Evolutionary conservation across 2,888 invertebrate species (phyloP).

Genomic region (Cantharis flavilabris): DNA sequence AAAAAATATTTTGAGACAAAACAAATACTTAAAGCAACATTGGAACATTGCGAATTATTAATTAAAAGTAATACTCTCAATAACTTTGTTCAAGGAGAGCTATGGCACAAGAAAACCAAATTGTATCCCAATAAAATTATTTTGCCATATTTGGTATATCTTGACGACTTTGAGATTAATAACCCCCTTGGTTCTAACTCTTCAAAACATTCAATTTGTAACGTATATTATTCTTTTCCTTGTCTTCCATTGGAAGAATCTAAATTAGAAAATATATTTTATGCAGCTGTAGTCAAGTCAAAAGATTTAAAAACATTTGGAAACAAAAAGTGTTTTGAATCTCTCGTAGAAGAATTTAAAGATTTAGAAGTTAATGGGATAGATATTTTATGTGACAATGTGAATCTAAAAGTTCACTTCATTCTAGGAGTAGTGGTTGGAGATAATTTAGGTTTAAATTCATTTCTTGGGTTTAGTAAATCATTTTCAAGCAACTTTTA

Average conservation of each 20-base stretch:
- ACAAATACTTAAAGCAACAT: conserved; percentile 12
- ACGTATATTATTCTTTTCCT: conserved; percentile 37
- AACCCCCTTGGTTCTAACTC: conserved; percentile 37
- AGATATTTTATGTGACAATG: background rate
- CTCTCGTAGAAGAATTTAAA: background rate
- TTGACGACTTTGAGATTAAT: conserved; percentile 40
- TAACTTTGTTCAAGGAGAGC: conserved; percentile 35
- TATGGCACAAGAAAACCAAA: conserved; percentile 34
- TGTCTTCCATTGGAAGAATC: conserved; percentile 19
- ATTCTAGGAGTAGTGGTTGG: background rate
- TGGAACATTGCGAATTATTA: conserved; percentile 4
- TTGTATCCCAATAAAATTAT: conserved; percentile 32
- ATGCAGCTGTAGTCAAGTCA: conserved; percentile 31
- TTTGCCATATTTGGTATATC: conserved; percentile 35
- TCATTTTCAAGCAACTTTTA: background rate
- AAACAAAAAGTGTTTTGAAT: background rate
- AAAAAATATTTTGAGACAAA: conserved; percentile 20
- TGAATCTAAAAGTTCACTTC: background rate
- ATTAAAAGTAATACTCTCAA: conserved; percentile 6
- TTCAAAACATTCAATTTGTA: conserved; percentile 33
- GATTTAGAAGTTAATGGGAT: conserved; percentile 3
- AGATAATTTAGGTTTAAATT: conserved; percentile 4
- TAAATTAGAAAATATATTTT: background rate
- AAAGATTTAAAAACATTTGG: conserved; percentile 4
- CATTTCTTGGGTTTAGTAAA: conserved; percentile 1